Evolutionary conservation across 2,888 invertebrate species (phyloP), one percentile per base, ranked within the genome.

Genomic region (Macrophya alboannulata): DNA sequence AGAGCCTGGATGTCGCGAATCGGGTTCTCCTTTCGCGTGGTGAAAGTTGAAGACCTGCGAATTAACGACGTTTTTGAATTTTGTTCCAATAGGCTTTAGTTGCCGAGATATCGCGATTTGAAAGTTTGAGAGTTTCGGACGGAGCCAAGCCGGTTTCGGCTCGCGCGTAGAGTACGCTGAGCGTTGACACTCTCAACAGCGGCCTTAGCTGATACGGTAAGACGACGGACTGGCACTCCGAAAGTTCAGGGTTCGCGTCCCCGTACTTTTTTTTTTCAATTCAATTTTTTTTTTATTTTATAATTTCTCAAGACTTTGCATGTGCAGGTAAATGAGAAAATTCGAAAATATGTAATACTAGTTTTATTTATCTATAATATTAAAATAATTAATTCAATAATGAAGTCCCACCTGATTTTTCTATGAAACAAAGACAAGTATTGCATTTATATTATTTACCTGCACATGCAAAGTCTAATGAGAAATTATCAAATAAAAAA

Each of bases 91-190:
- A 4, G 72, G 72, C 43, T 43, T 72, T 72, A 40, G 76, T 76
- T 76, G 45, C 48, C 48, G 76, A 76, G 76, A 76, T 48, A 76
- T 76, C 76, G 76, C 76, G 76, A 76, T 76, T 76, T 48, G 76
- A 76, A 76, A 45, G 48, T 76, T 76, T 48, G 21, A 21, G 21
- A 76, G 12, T 76, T 76, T 76, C 25, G 76, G 72, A 21, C 72
- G 72, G 40, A 4, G 72, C 25, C 68, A 68, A 68, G 68, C 68
- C 68, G 21, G 68, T 31, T 72, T 21, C 40, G 43, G 72, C 0
- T 43, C 40, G 72, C 48, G 76, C 51, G 76, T 76, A 21, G 25
- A 48, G 48, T 76, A 45, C 76, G n/a, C 17, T 48, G 51, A 76
- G 51, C 76, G 76, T 76, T 12, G 21, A 21, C 10, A n/a, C n/a